Evolutionary conservation across 2,113 vertebrate genomes (phyloP).

Genomic region (Tichodroma muraria): DNA sequence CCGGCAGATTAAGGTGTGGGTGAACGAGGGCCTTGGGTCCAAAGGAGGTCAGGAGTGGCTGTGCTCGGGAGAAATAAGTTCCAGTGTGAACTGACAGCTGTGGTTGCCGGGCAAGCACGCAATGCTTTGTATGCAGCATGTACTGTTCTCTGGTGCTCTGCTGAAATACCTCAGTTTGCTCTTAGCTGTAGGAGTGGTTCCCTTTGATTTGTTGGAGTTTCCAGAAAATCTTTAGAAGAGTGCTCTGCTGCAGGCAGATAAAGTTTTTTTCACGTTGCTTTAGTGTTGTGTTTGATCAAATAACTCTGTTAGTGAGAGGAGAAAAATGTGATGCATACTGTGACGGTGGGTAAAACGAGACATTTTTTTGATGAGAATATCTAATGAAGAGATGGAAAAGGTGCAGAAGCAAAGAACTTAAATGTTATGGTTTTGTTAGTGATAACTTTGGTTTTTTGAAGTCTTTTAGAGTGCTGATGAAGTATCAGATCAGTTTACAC

Average conservation of each 20-base stretch:
- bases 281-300: background rate
- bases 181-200: background rate
- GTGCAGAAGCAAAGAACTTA: background rate
- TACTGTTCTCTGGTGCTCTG: background rate
- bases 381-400: background rate
- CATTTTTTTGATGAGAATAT: background rate
- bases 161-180: background rate
- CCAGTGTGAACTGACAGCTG: background rate
- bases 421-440: background rate
- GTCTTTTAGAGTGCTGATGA: background rate
- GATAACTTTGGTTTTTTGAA: background rate
- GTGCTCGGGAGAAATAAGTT: background rate
- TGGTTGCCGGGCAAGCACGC: fast-evolving
- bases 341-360: background rate
- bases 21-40: background rate
- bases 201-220: background rate
- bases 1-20: background rate
- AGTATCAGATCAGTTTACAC: background rate
- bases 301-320: background rate
- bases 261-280: background rate
- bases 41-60: background rate
- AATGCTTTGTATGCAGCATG: fast-evolving
- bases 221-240: background rate
- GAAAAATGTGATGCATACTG: fast-evolving
- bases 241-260: background rate